Evolutionary conservation across 2,888 invertebrate species (phyloP).

Genomic region (Lasius fuliginosus): DNA sequence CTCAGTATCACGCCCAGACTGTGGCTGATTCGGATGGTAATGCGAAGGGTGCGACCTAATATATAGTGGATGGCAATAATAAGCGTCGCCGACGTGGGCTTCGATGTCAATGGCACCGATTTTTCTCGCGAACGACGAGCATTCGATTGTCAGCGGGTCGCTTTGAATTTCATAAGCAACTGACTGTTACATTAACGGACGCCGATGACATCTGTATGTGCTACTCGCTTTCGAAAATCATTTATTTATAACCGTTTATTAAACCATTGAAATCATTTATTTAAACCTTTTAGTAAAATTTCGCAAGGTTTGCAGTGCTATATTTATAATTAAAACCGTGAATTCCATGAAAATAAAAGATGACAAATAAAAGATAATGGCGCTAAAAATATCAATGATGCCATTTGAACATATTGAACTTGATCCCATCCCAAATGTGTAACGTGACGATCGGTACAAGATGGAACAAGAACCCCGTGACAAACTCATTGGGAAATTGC

Average conservation of each 20-base stretch:
- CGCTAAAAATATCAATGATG: too few species aligned
- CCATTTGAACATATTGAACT: too few species aligned
- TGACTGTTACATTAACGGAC: conserved; percentile 47
- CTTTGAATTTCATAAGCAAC: conserved; percentile 55
- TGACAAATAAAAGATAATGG: too few species aligned
- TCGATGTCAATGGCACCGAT: conserved; percentile 53
- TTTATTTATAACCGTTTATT: background rate
- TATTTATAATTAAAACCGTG: background rate
- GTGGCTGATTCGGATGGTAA: conserved; percentile 57
- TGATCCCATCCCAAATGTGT: too few species aligned
- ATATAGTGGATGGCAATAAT: conserved; percentile 51
- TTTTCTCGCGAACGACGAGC: conserved; percentile 52
- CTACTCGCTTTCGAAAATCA: conserved; percentile 22
- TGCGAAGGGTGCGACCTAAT: conserved; percentile 59
- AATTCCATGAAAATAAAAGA: background rate
- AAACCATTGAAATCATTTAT: too few species aligned
- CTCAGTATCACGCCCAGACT: conserved; percentile 60
- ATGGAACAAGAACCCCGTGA: conserved; percentile 3
- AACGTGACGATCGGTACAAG: too few species aligned
- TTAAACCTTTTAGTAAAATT: background rate
- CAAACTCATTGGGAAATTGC: conserved; percentile 73
- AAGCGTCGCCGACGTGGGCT: conserved; percentile 47
- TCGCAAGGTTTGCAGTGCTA: background rate
- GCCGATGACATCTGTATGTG: conserved; percentile 28
- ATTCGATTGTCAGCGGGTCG: conserved; percentile 47